Evolutionary conservation across 2,113 vertebrate genomes (phyloP).

Genomic region (Campylomormyrus numenius): DNA sequence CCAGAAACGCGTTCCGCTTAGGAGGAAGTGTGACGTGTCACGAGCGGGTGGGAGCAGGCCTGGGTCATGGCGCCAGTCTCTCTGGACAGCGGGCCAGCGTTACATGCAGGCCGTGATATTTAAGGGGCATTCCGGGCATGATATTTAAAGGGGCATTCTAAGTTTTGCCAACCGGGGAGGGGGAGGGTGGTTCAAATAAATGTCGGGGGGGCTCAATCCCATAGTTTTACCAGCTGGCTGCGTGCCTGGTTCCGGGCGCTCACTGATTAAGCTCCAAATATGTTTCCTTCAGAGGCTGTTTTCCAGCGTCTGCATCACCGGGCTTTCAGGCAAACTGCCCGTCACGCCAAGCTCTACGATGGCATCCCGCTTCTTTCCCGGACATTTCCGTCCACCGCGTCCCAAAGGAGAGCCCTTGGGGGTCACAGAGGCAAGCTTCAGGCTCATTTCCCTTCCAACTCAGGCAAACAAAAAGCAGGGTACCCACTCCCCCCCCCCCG

Average conservation of each 20-base stretch:
- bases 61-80: background rate
- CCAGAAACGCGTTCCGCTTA: background rate
- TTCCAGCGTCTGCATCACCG: background rate
- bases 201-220: background rate
- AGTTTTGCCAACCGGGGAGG: background rate
- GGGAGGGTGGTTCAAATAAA: background rate
- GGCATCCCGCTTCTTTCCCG: background rate
- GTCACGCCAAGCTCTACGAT: background rate
- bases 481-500: background rate
- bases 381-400: background rate
- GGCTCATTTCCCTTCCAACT: background rate
- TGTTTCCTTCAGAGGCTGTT: background rate
- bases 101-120: background rate
- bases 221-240: background rate
- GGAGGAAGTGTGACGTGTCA: background rate
- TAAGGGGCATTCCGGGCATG: background rate
- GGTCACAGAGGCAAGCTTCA: background rate
- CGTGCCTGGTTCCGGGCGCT: background rate
- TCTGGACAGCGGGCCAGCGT: background rate
- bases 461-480: background rate
- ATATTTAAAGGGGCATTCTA: background rate
- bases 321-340: background rate
- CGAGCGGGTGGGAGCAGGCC: background rate
- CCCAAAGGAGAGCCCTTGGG: background rate
- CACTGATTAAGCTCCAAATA: background rate